A percentile compares a stretch with the other conserved stretches of the same genome.
Conservation (phyloP, 2,113 vertebrate genomes). For the Rafetus swinhoei region DNA sequence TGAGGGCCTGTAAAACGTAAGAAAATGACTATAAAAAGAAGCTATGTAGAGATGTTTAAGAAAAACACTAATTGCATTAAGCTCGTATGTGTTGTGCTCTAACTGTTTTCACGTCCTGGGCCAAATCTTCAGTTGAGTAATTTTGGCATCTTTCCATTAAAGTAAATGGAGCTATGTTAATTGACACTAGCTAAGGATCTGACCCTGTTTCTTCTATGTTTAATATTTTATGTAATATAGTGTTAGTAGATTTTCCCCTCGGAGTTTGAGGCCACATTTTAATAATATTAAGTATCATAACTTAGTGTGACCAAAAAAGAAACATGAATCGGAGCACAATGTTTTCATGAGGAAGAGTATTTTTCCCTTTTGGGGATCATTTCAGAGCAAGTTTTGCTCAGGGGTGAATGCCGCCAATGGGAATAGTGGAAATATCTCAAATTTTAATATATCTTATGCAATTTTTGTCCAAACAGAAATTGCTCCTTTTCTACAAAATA, state of each 20-base stretch:
- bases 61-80: neutral
- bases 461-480: neutral
- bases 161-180: neutral
- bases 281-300: neutral
- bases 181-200: neutral
- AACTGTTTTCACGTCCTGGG: neutral
- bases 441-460: neutral
- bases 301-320: neutral
- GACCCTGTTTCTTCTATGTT: fast-evolving
- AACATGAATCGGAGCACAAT: neutral
- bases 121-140: neutral
- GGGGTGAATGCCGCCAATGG: neutral
- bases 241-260: neutral
- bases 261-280: neutral
- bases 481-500: neutral
- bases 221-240: neutral
- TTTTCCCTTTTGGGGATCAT: neutral
- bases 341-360: neutral
- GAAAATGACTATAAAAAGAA: neutral
- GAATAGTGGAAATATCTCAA: neutral
- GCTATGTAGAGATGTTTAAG: no score
- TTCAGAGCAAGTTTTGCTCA: neutral
- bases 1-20: neutral
- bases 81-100: neutral
- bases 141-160: neutral